A percentile compares a stretch with the other conserved stretches of the same genome.
Evolutionary conservation across 2,797 vertebrate species (phyloP).

Genomic region (Melanitta fusca): DNA sequence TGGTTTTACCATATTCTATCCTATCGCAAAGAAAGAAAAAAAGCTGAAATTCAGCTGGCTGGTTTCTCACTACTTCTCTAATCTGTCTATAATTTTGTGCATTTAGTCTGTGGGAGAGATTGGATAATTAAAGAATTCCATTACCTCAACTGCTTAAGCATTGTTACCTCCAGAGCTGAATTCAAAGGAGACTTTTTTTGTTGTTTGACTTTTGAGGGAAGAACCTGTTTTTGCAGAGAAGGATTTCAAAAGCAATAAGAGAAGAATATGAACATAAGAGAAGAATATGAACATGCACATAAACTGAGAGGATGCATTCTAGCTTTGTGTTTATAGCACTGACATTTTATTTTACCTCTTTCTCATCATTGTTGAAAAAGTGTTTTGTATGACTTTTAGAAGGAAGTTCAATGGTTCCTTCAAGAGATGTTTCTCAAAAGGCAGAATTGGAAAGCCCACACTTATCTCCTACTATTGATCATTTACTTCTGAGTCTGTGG

Average conservation of each 20-base stretch:
- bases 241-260: not conserved
- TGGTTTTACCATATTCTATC: not conserved
- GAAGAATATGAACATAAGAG: not conserved
- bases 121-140: not conserved
- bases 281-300: not conserved
- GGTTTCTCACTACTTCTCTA: not conserved
- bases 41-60: not conserved
- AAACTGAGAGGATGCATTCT: not conserved
- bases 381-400: not conserved
- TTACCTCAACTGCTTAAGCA: not conserved
- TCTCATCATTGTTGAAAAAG: not conserved
- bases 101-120: not conserved
- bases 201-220: not conserved
- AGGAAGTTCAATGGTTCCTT: not conserved
- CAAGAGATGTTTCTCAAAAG: not conserved
- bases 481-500: not conserved
- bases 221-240: not conserved
- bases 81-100: not conserved
- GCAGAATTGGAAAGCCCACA: not conserved
- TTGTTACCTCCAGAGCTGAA: not conserved
- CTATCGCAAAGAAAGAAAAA: not conserved
- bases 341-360: not conserved
- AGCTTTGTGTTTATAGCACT: not conserved
- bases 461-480: not conserved
- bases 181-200: not conserved